Conservation (phyloP, 2,888 invertebrate species). For the Ophraella communa region DNA sequence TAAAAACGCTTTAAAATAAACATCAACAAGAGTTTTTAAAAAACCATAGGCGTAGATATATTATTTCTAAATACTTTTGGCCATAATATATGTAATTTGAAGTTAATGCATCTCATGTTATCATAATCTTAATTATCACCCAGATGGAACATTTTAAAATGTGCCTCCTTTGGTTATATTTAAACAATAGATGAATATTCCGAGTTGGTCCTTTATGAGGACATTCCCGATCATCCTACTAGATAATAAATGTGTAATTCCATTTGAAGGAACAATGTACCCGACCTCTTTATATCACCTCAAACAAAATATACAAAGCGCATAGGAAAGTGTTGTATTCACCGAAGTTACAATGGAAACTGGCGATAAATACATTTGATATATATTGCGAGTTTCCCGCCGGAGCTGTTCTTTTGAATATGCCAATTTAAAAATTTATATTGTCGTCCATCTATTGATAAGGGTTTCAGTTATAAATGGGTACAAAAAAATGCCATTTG, state of each 20-base stretch:
- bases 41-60: too few species aligned
- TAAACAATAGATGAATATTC: too few species aligned
- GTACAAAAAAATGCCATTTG: constrained; percentile 56
- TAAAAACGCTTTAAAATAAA: too few species aligned
- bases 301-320: constrained; percentile 58
- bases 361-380: constrained; percentile 58
- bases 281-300: constrained; percentile 47
- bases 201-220: background rate
- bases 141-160: too few species aligned
- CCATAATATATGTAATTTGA: too few species aligned
- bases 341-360: constrained; percentile 47
- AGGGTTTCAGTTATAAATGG: constrained; percentile 57
- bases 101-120: too few species aligned
- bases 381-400: constrained; percentile 49
- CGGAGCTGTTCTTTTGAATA: constrained; percentile 23
- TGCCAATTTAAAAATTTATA: constrained; percentile 57
- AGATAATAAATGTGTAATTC: constrained; percentile 57
- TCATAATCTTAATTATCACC: too few species aligned
- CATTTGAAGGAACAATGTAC: constrained; percentile 55
- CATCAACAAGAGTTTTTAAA: too few species aligned
- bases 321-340: constrained; percentile 57
- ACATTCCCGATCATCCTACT: constrained; percentile 16
- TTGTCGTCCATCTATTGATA: constrained; percentile 58
- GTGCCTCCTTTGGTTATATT: too few species aligned
- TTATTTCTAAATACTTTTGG: too few species aligned